A percentile compares a stretch with the other conserved stretches of the same genome.
Conservation (phyloP, 2,113 vertebrate genomes). For the Smithornis capensis region DNA sequence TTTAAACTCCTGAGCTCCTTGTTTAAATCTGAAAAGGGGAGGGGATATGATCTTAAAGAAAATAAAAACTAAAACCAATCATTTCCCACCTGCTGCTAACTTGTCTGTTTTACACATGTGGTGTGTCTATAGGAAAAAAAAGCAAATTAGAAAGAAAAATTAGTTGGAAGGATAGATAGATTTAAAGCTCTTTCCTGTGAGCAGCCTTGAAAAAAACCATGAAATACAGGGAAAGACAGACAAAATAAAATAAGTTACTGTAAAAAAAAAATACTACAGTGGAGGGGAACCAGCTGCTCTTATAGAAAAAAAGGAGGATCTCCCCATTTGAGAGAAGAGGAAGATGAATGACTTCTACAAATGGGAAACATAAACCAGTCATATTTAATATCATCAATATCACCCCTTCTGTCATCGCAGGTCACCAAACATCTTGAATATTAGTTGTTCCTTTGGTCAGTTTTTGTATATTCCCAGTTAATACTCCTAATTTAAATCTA, state of each 20-base stretch:
- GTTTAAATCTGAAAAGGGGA: neutral
- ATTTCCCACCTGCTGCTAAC: neutral
- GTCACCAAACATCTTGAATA: neutral
- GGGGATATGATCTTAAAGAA: accelerated
- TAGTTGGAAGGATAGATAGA: neutral
- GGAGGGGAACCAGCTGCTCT: neutral
- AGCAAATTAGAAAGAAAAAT: neutral
- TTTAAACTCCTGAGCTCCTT: neutral
- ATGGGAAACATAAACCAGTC: neutral
- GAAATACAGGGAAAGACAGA: neutral
- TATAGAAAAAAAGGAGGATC: neutral
- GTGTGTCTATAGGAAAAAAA: neutral
- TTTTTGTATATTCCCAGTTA: neutral
- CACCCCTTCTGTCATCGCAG: neutral
- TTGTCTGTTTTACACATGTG: neutral
- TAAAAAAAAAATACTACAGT: neutral
- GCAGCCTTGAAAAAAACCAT: neutral
- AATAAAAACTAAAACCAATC: neutral
- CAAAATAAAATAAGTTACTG: neutral
- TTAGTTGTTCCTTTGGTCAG: neutral
- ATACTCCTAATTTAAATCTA: neutral
- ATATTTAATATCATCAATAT: neutral
- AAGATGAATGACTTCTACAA: neutral
- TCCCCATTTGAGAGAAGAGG: neutral
- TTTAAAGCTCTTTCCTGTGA: neutral